Evolutionary conservation across 1,140 invertebrate genomes (phyloP).

Genomic region (Stegodyphus dumicola): DNA sequence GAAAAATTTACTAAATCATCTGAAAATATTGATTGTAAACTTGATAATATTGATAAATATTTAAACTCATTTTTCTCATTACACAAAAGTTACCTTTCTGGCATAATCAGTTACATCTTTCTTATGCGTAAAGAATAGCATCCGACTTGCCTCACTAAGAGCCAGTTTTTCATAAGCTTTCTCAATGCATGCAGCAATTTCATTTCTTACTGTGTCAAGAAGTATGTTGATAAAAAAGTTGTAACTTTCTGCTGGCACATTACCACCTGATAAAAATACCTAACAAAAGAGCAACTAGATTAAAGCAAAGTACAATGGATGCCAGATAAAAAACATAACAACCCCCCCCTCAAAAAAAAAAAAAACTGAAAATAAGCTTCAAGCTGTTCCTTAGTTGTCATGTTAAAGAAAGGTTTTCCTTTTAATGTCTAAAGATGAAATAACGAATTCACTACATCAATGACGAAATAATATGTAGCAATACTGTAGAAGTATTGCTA

Average conservation of each 20-base stretch:
- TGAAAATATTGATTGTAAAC: too few species aligned
- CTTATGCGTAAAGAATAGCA: conserved; percentile 86
- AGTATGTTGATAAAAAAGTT: conserved; percentile 98
- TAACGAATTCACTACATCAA: too few species aligned
- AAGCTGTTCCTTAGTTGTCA: too few species aligned
- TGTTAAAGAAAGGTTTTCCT: too few species aligned
- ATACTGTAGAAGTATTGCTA: too few species aligned
- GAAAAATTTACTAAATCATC: not conserved
- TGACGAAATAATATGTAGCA: too few species aligned
- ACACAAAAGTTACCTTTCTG: conserved; percentile 69
- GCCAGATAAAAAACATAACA: not conserved
- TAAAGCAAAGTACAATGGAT: not conserved
- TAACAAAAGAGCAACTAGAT: conserved; percentile 63
- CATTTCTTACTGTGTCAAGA: conserved; percentile 93
- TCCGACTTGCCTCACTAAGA: conserved; percentile 85
- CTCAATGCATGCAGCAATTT: conserved; percentile 96
- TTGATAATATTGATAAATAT: too few species aligned
- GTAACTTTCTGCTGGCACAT: conserved; percentile 96
- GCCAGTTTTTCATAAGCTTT: conserved; percentile 94
- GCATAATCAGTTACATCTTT: conserved; percentile 84
- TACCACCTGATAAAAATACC: conserved; percentile 88
- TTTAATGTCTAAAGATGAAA: too few species aligned
- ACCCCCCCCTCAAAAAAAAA: too few species aligned
- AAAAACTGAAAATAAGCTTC: too few species aligned
- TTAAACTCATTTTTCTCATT: too few species aligned